A percentile compares a stretch with the other conserved stretches of the same genome.
phyloP scores from a whole-genome alignment of 2,113 vertebrate genomes.

The Pardalotus punctatus region DNA sequence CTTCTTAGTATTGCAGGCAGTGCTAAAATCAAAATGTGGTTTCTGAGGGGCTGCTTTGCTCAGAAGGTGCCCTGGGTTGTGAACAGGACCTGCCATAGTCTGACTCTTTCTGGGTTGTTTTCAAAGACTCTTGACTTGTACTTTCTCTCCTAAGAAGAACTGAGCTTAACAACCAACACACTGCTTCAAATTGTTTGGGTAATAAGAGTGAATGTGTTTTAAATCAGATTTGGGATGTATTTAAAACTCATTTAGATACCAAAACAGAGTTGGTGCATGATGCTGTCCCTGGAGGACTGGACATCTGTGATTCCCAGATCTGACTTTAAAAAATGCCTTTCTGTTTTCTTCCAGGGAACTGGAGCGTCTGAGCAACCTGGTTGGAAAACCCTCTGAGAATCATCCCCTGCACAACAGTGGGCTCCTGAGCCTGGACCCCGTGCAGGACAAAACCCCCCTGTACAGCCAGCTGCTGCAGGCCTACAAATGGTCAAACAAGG shows the following conservation, averaged over 20 bases:
- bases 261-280: background rate
- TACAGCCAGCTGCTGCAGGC: slow-evolving; percentile 98
- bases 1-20: background rate
- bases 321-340: background rate
- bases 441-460: slow-evolving; percentile 96
- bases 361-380: slow-evolving; percentile 92
- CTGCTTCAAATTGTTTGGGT: background rate
- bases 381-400: slow-evolving; percentile 94
- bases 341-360: slow-evolving; percentile 80
- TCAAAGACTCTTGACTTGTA: background rate
- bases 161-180: background rate
- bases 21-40: background rate
- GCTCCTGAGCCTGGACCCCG: slow-evolving; percentile 91
- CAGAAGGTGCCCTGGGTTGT: background rate
- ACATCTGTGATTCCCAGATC: rapidly evolving
- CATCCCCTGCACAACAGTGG: slow-evolving; percentile 97
- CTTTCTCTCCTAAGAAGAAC: background rate
- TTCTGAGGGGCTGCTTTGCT: background rate
- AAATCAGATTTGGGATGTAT: background rate
- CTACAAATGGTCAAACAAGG: slow-evolving; percentile 99
- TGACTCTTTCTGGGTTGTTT: background rate
- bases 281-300: background rate
- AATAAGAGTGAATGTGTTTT: background rate
- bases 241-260: background rate
- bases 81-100: background rate